Evolutionary conservation across 2,797 vertebrate genomes (phyloP).

Genomic region (Cyclura pinguis): DNA sequence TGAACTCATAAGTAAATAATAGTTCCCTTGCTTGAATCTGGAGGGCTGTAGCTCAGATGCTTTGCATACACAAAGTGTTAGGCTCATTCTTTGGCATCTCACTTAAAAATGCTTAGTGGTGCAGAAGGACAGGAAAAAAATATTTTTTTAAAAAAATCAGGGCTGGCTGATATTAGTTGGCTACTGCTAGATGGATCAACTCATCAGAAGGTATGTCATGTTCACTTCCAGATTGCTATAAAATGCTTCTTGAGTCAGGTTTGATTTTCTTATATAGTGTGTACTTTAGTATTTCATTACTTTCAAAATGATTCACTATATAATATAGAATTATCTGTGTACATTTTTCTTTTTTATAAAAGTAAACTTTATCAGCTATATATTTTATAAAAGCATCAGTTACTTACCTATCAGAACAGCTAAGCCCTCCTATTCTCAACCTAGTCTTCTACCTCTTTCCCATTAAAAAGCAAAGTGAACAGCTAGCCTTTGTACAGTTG

Average conservation of each 20-base stretch:
- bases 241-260: background rate
- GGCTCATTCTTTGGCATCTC: background rate
- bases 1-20: conserved; percentile 6
- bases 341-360: background rate
- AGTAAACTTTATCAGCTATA: background rate
- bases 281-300: background rate
- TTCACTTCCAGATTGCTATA: background rate
- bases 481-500: background rate
- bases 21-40: background rate
- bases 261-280: background rate
- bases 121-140: background rate
- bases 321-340: background rate
- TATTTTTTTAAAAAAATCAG: too few relatives aligned
- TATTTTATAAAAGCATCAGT: background rate
- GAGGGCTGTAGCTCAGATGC: background rate
- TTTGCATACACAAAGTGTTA: background rate
- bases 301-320: background rate
- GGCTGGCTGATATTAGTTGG: background rate
- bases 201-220: background rate
- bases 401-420: background rate
- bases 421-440: background rate
- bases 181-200: background rate
- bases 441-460: background rate
- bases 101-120: background rate
- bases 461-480: background rate